A percentile compares a stretch with the other conserved stretches of the same genome.
These are phyloP conservation scores for Ctenodactylus gundi DNA, from an alignment of 2,113 vertebrate species.

Conservation along the genomic window DNA sequence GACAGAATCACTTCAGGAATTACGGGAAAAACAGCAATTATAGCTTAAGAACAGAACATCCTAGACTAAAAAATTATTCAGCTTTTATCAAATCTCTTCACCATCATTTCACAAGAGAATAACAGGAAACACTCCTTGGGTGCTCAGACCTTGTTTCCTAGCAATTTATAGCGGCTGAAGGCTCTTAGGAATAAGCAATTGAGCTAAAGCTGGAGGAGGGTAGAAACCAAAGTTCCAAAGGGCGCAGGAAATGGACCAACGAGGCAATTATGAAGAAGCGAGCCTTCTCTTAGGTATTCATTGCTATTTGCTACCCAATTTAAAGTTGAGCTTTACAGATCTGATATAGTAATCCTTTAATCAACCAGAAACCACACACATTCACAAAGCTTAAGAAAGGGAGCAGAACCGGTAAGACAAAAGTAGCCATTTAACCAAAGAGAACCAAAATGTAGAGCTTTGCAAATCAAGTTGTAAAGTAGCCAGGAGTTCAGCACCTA, in stretches of 20 bases:
- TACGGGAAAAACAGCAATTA: constrained; percentile 71
- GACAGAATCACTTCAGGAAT: constrained; percentile 60
- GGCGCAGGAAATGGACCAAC: not conserved
- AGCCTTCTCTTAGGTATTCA: not conserved
- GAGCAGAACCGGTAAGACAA: not conserved
- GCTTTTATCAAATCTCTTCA: constrained; percentile 58
- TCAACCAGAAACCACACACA: constrained; percentile 6
- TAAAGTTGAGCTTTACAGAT: not conserved
- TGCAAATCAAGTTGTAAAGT: not conserved
- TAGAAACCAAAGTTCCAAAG: not conserved
- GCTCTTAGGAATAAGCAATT: constrained; percentile 30
- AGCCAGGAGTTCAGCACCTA: not conserved
- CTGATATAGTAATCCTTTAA: not conserved
- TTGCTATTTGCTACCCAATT: not conserved
- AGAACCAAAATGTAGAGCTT: not conserved
- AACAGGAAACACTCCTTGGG: constrained; percentile 53
- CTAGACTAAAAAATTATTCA: constrained; percentile 54
- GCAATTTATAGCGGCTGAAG: constrained; percentile 46
- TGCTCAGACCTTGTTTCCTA: constrained; percentile 64
- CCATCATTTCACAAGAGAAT: constrained; percentile 47
- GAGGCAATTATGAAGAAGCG: constrained; percentile 1
- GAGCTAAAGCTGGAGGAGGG: not conserved
- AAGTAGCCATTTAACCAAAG: not conserved
- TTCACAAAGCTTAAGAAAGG: not conserved
- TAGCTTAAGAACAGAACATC: constrained; percentile 71